Base-by-base conservation (phyloP, 2,888 invertebrate species). In the Elegia similella region DNA sequence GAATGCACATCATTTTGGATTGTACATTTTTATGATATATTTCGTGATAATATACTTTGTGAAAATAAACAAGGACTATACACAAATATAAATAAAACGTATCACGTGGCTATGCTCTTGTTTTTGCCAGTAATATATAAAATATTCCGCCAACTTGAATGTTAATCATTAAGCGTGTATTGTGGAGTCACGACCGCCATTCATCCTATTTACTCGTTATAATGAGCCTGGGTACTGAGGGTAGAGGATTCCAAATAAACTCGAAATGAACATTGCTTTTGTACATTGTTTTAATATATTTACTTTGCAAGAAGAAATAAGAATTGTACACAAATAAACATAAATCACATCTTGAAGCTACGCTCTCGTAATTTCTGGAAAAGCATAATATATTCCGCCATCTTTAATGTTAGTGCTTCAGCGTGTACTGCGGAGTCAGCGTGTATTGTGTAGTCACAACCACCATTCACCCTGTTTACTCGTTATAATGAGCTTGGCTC, bases 381-480 rank as follows among this genome's bases (percentile, higher is more conserved):
- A 34, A 34, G 12, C 12, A 47, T 12, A 47, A 29, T 29, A 47
- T 47, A 47, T 34, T 10, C 12, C 34, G 34, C 34, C 34, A 34
- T 34, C 34, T 34, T 34, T 8, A 34, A 34, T 34, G 8, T 34
- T 34, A 34, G 34, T 34, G 34, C 34, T 50, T 10, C 12, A 15
- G n/a, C 48, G 23, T 13, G n/a, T 48, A 32, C n/a, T n/a, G n/a
- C n/a, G n/a, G n/a, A n/a, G n/a, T n/a, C n/a, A n/a, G n/a, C n/a
- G n/a, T n/a, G n/a, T n/a, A n/a, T 32, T 30, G 29, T 48, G n/a
- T 0, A 7, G 30, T 48, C 38, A 29, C 59, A 58, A 60, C 57
- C 56, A 62, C 65, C 64, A 64, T 66, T 68, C 68, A 64, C 3
- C 1, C 12, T 34, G 34, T 34, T 6, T 34, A 34, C 34, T 34